phyloP scores from a whole-genome alignment of 2,888 invertebrate genomes.

The Lysandra coridon region DNA sequence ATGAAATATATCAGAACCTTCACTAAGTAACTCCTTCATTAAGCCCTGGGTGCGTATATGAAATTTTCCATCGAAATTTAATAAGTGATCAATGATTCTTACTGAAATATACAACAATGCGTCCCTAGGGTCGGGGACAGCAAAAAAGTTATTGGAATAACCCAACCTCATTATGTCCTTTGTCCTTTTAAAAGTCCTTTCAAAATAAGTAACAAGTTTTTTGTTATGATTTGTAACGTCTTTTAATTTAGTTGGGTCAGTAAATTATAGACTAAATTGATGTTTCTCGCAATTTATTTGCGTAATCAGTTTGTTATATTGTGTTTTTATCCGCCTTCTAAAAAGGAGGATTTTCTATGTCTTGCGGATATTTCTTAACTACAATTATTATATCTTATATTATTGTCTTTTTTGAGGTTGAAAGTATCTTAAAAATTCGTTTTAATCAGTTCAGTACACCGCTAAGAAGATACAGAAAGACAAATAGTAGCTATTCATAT shows the following conservation, averaged over 20 bases:
- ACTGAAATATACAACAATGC: background rate
- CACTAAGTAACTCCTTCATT: too few species aligned
- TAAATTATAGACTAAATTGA: background rate
- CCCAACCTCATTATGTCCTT: conserved; percentile 1
- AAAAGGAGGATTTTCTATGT: too few species aligned
- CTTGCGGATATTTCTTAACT: too few species aligned
- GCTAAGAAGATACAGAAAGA: too few species aligned
- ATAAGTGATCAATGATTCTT: conserved; percentile 9
- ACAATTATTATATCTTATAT: too few species aligned
- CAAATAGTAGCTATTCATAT: too few species aligned
- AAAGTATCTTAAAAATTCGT: too few species aligned
- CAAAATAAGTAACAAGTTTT: background rate
- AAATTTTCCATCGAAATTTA: background rate
- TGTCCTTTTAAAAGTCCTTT: conserved; percentile 6
- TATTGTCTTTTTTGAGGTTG: too few species aligned
- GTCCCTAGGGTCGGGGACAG: background rate
- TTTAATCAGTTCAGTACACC: too few species aligned
- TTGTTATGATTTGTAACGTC: background rate
- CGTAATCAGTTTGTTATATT: too few species aligned
- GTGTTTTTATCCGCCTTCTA: too few species aligned
- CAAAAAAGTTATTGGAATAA: conserved; percentile 18
- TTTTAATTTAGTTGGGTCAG: background rate
- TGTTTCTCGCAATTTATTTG: background rate
- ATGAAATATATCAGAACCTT: too few species aligned
- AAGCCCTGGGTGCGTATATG: background rate